Conservation (phyloP, 2,888 invertebrate genomes). For the Standfussiana lucernea region DNA sequence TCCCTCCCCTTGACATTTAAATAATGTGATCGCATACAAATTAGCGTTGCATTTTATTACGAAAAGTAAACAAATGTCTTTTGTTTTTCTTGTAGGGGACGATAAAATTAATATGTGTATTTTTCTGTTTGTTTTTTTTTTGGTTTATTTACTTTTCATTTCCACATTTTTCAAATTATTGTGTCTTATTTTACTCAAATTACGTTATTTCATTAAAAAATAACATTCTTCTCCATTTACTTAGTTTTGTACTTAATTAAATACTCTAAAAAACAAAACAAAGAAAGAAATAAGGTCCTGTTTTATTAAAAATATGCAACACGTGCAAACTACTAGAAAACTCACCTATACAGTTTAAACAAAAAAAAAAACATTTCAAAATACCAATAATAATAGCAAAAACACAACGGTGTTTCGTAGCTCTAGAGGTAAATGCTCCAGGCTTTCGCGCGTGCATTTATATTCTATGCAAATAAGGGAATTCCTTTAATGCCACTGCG, state of each 20-base stretch:
- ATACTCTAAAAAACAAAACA: too few relatives aligned
- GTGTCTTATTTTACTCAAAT: neutral
- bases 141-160: neutral
- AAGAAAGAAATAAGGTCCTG: too few relatives aligned
- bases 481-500: conserved; percentile 53
- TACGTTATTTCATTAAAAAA: too few relatives aligned
- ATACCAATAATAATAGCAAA: conserved; percentile 10
- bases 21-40: conserved; percentile 70
- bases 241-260: too few relatives aligned
- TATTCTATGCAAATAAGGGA: conserved; percentile 63
- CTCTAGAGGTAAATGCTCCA: conserved; percentile 31
- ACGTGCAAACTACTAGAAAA: neutral
- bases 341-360: neutral
- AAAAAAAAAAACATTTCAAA: conserved; percentile 2
- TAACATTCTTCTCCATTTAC: too few relatives aligned
- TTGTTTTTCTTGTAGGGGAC: conserved; percentile 29
- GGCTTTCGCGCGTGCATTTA: conserved; percentile 46
- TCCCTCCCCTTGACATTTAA: conserved; percentile 70
- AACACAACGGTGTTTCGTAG: conserved; percentile 1
- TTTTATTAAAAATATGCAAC: too few relatives aligned
- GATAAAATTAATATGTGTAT: conserved; percentile 4
- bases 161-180: neutral
- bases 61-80: conserved; percentile 55
- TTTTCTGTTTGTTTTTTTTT: neutral
- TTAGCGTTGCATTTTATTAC: conserved; percentile 63